Base-by-base conservation (phyloP, 2,113 vertebrate species). In the Dromas ardeola region DNA sequence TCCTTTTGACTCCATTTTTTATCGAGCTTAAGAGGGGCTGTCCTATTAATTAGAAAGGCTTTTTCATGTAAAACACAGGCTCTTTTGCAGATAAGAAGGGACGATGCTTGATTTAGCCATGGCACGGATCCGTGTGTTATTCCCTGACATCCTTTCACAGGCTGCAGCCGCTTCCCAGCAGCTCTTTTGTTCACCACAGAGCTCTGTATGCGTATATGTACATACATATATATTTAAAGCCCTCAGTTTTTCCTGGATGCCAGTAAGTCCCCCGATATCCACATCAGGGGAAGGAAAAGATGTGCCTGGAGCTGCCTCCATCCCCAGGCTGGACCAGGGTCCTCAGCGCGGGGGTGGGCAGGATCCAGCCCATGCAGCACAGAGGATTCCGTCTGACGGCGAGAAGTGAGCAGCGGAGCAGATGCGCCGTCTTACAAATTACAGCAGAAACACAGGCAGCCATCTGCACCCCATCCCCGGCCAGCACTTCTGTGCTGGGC, bases 321-420 rank as follows among this genome's bases (percentile, higher is more conserved):
- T 32, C 32, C 43, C 49, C 61, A 10, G 71, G 26, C 40, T 20
- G 69, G 89, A 34, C 4, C 47, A 5, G n/a, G 36, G 6, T 30
- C 78, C 73, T 65, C 36, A 4, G 2, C 0, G 0, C 5, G 14
- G 15, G 36, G 42, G 15, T 45, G 61, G 25, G 17, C 83, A 93
- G 81, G 83, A 95, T 82, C 12, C 0, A 18, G 36, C 73, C 65
- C 0, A 0, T 2, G 72, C 65, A 36, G 93, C 66, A 8, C 92
- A 32, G 81, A 50, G 91, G 93, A 93, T 96, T 93, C 59, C 55
- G 63, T 95, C 96, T 98, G 97, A 62, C 80, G 85, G 93, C 52
- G 15, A 96, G 96, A 97, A 97, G 94, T 90, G 98, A 98, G 97
- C 97, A 96, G 66, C 10, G 17, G 88, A 97, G 96, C 97, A 97